phyloP scores from a whole-genome alignment of 2,888 invertebrate genomes.

The Neoaliturus tenellus region DNA sequence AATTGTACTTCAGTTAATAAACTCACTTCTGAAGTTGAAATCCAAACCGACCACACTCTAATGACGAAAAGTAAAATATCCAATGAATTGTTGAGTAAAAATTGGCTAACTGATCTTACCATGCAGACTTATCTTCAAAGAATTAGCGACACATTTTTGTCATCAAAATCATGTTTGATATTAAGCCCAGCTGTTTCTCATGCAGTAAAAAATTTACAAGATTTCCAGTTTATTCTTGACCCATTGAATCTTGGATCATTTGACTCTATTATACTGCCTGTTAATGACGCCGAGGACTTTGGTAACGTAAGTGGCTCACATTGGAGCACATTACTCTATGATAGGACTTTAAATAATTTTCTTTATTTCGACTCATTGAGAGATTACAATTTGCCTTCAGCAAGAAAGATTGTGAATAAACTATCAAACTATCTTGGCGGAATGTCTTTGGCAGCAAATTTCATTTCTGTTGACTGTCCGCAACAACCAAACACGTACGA shows the following conservation, averaged over 20 bases:
- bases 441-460: neutral
- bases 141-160: neutral
- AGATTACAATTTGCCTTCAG: neutral
- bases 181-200: neutral
- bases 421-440: neutral
- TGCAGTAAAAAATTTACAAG: conserved; percentile 13
- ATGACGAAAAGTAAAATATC: neutral
- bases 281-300: neutral
- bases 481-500: conserved; percentile 22
- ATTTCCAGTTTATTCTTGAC: neutral
- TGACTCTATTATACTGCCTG: neutral
- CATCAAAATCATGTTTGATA: neutral
- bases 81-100: conserved; percentile 2
- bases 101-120: neutral
- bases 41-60: neutral
- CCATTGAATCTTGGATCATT: neutral
- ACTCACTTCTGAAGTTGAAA: too few relatives aligned
- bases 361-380: neutral
- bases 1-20: too few relatives aligned
- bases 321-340: conserved; percentile 18
- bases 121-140: conserved; percentile 24
- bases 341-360: neutral
- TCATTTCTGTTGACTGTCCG: neutral
- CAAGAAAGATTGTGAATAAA: neutral
- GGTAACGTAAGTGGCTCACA: neutral